Base-by-base conservation (phyloP, 30 jellyfish, hydroid and myxozoan genomes). In the Sanderia malayensis region DNA sequence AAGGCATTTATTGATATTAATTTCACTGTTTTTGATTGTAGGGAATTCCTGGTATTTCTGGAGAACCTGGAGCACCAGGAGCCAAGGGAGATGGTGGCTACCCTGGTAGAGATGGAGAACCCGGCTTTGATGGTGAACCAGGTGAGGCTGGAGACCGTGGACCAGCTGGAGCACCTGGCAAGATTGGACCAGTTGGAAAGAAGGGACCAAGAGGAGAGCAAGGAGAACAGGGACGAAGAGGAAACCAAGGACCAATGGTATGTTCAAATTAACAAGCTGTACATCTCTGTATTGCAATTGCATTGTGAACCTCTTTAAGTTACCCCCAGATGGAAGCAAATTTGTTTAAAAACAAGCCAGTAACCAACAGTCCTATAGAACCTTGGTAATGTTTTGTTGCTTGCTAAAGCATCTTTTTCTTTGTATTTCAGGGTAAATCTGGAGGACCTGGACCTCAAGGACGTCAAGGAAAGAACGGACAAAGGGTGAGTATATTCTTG, bases 361-460 rank as follows among this genome's bases (percentile, higher is more conserved):
- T n/a, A n/a, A n/a, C n/a, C n/a, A n/a, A n/a, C n/a, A n/a, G n/a
- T n/a, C n/a, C n/a, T n/a, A n/a, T n/a, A n/a, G n/a, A n/a, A n/a
- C n/a, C n/a, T n/a, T n/a, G n/a, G n/a, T n/a, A n/a, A n/a, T n/a
- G n/a, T n/a, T n/a, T n/a, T n/a, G n/a, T n/a, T n/a, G n/a, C n/a
- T n/a, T n/a, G n/a, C n/a, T n/a, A n/a, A n/a, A n/a, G n/a, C n/a
- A n/a, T n/a, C n/a, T n/a, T n/a, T n/a, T n/a, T n/a, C n/a, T n/a
- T n/a, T n/a, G n/a, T n/a, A n/a, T n/a, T n/a, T 27, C 49, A 83
- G 83, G 98, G 98, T 27, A 94, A 94, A 3, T 77, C 85, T 9
- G 98, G 98, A 58, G 67, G 92, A 10, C 78, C 94, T 30, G 98
- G 98, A 46, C 98, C 98, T 10, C 98, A 84, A 67, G 98, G 98